These are phyloP conservation scores for Pseudococcus longispinus DNA, from an alignment of 2,888 invertebrate species.

Conservation along the genomic window DNA sequence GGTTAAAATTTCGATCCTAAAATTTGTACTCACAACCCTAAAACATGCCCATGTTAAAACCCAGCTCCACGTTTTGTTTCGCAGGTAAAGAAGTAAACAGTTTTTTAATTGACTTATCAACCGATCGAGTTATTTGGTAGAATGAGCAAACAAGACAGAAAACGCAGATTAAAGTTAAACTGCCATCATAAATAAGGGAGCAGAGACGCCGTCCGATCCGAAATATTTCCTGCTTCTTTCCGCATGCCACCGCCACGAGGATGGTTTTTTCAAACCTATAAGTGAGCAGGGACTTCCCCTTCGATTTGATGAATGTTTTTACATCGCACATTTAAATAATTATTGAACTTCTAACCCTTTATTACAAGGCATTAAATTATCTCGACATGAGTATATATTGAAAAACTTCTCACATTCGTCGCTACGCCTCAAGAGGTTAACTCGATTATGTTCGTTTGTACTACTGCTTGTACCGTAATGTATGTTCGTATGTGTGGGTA, in stretches of 20 bases:
- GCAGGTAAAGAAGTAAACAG: background rate
- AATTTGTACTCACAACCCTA: too few relatives aligned
- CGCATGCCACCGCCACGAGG: background rate
- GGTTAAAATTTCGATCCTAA: too few relatives aligned
- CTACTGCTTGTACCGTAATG: too few relatives aligned
- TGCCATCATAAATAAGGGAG: background rate
- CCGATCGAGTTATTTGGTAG: background rate
- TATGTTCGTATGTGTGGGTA: too few relatives aligned
- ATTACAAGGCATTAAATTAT: conserved; percentile 13
- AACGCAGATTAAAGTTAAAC: conserved; percentile 5
- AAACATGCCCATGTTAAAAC: too few relatives aligned
- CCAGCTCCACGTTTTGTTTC: background rate
- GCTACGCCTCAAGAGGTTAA: background rate
- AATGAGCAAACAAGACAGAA: background rate
- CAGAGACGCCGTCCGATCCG: background rate
- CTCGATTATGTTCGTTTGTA: conserved; percentile 2
- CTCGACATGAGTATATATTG: conserved; percentile 1
- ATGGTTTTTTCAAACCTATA: conserved; percentile 9
- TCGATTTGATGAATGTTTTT: conserved; percentile 33
- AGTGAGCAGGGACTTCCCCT: background rate
- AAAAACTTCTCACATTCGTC: conserved; percentile 16
- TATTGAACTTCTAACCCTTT: conserved; percentile 29
- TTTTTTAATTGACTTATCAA: conserved; percentile 34
- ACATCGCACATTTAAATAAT: conserved; percentile 24
- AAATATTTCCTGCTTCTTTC: conserved; percentile 25